phyloP scores from a whole-genome alignment of 2,888 invertebrate genomes.

The Ectemnius cavifrons region DNA sequence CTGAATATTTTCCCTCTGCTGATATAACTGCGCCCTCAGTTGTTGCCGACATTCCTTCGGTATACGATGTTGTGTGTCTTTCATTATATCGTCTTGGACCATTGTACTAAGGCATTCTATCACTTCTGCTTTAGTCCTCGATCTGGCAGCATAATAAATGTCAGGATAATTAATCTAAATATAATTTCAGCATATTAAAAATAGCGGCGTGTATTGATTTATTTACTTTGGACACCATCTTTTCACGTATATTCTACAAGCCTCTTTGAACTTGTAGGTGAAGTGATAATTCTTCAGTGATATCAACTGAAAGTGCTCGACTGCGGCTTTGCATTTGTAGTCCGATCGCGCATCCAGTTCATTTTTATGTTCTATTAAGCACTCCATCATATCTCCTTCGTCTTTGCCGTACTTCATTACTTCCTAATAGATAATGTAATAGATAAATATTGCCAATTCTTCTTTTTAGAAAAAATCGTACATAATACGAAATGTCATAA shows the following conservation, averaged over 20 bases:
- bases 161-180: background rate
- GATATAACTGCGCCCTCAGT: constrained; percentile 92
- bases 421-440: constrained; percentile 67
- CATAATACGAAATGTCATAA: background rate
- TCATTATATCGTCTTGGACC: constrained; percentile 91
- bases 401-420: constrained; percentile 85
- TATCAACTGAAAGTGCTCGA: constrained; percentile 98
- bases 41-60: constrained; percentile 94
- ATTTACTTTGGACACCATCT: constrained; percentile 79
- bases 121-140: constrained; percentile 88
- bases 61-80: constrained; percentile 87
- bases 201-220: background rate
- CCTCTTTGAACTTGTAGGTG: constrained; percentile 95
- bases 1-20: constrained; percentile 93
- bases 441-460: constrained; percentile 13
- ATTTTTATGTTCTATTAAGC: constrained; percentile 94
- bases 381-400: constrained; percentile 95
- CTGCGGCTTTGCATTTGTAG: constrained; percentile 92
- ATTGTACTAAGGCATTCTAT: constrained; percentile 93
- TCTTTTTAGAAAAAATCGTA: background rate
- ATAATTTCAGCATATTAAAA: constrained; percentile 1
- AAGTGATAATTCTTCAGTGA: constrained; percentile 96
- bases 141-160: constrained; percentile 73
- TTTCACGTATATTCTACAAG: constrained; percentile 90
- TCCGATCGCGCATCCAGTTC: constrained; percentile 88